These are phyloP conservation scores for Mythimna impura DNA, from an alignment of 2,888 invertebrate species.

Conservation along the genomic window DNA sequence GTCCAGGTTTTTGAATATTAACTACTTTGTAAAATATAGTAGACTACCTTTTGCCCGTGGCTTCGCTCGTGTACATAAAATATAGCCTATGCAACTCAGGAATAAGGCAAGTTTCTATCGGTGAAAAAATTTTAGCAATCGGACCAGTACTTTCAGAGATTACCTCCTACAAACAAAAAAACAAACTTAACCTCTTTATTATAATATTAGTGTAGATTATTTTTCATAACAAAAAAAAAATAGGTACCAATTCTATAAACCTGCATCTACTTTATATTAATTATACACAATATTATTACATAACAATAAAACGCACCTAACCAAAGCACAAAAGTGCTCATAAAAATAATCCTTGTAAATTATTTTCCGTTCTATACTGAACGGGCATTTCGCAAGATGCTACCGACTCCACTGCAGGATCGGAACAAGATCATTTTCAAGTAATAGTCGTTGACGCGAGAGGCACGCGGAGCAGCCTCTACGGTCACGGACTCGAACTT, in stretches of 20 bases:
- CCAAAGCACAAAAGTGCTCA: slow-evolving; percentile 4
- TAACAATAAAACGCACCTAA: slow-evolving; percentile 31
- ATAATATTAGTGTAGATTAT: too few species aligned
- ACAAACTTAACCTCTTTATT: too few species aligned
- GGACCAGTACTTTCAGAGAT: too few species aligned
- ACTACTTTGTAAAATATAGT: too few species aligned
- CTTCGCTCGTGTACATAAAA: too few species aligned
- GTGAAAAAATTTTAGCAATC: too few species aligned
- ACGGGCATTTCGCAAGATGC: slow-evolving; percentile 56
- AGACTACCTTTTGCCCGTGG: too few species aligned
- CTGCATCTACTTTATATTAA: background rate
- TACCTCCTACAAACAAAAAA: too few species aligned
- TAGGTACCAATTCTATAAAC: background rate
- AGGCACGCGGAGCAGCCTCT: slow-evolving; percentile 67
- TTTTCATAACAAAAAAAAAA: background rate
- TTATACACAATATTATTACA: slow-evolving; percentile 4
- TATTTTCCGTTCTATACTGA: slow-evolving; percentile 38
- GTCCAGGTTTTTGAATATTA: too few species aligned
- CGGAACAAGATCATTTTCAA: slow-evolving; percentile 72
- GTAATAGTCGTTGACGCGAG: slow-evolving; percentile 73
- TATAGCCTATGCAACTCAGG: too few species aligned
- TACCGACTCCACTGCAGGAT: slow-evolving; percentile 54
- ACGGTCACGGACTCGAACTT: slow-evolving; percentile 82
- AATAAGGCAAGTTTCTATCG: too few species aligned
- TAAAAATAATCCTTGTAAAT: slow-evolving; percentile 43